phyloP scores from a whole-genome alignment of 2,888 invertebrate species.

The Mimas tiliae region DNA sequence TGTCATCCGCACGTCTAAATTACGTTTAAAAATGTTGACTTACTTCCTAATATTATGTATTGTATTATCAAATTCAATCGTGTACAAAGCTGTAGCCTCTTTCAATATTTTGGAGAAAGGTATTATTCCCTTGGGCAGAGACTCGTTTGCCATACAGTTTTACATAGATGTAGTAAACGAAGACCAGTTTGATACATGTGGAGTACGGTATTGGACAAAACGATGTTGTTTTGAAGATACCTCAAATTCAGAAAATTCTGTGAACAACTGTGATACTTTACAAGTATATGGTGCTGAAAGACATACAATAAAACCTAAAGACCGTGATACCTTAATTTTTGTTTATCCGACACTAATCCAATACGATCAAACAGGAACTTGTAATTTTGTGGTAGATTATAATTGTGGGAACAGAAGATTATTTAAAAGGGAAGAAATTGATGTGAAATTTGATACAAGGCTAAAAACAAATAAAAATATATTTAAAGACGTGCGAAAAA shows the following conservation, averaged over 20 bases:
- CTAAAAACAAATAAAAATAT: constrained; percentile 43
- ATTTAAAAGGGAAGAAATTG: constrained; percentile 42
- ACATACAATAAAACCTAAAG: too few species aligned
- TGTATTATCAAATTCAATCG: constrained; percentile 2
- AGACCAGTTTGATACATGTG: constrained; percentile 48
- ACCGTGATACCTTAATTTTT: too few species aligned
- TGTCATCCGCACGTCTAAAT: neutral
- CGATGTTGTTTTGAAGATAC: constrained; percentile 58
- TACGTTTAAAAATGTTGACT: constrained; percentile 23
- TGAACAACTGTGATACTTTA: constrained; percentile 52
- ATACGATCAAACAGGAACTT: too few species aligned
- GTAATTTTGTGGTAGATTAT: constrained; percentile 53
- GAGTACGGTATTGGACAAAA: constrained; percentile 47
- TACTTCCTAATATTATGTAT: constrained; percentile 26
- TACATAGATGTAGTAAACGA: constrained; percentile 63
- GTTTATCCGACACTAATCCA: too few species aligned
- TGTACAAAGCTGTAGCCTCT: constrained; percentile 33
- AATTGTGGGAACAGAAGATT: constrained; percentile 44
- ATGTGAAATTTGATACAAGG: constrained; percentile 62
- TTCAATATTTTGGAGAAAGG: constrained; percentile 64
- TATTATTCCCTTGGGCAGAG: constrained; percentile 54
- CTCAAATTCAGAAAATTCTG: neutral
- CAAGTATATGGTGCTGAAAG: constrained; percentile 48
- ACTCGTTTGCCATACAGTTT: constrained; percentile 66
- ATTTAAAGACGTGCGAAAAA: constrained; percentile 33